These are phyloP conservation scores for Agrotis segetum DNA, from an alignment of 2,888 invertebrate species.

Conservation along the genomic window DNA sequence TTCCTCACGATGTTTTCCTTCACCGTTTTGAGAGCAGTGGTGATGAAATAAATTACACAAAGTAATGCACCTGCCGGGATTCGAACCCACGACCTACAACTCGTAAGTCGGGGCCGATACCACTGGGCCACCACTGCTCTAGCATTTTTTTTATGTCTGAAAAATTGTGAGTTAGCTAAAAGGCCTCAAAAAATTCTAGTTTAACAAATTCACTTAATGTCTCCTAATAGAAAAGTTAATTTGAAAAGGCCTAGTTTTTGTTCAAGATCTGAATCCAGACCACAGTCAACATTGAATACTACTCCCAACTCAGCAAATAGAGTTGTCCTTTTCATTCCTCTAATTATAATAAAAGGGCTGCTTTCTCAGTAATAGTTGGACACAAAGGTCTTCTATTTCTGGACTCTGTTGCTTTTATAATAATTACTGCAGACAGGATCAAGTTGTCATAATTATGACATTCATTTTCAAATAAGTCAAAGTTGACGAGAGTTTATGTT, in stretches of 20 bases:
- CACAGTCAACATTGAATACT: not conserved
- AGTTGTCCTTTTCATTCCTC: not conserved
- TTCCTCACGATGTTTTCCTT: no score
- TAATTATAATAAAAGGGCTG: not conserved
- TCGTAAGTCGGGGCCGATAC: no score
- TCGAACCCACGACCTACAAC: no score
- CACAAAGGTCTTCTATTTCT: not conserved
- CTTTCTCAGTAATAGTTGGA: not conserved
- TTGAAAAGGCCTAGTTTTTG: not conserved
- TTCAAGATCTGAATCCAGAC: not conserved
- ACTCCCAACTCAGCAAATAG: not conserved
- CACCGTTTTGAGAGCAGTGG: no score
- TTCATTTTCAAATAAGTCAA: no score
- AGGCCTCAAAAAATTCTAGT: no score
- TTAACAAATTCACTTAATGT: not conserved
- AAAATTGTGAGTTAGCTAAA: no score
- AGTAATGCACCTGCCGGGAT: no score
- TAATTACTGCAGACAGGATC: not conserved
- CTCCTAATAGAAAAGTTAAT: not conserved
- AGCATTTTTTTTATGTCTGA: no score
- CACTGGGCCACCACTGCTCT: no score
- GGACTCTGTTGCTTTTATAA: not conserved
- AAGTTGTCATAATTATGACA: not conserved
- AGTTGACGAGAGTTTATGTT: no score
- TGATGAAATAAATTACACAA: no score